Conservation (phyloP, 2,888 invertebrate species). For the Drosophila gaucha region DNA sequence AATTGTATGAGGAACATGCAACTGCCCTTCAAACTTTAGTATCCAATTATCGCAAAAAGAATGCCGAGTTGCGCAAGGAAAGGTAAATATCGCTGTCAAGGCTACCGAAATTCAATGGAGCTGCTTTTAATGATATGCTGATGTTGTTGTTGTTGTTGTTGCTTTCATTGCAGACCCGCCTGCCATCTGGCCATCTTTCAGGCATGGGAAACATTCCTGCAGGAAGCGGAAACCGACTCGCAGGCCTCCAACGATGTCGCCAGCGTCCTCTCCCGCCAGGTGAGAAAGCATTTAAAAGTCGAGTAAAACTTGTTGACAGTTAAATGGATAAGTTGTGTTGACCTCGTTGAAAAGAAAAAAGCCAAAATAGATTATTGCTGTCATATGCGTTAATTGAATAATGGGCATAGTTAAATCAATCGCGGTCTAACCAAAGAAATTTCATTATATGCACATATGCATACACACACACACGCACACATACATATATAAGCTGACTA, state of each 20-base stretch:
- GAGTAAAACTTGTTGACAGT: conserved; percentile 34
- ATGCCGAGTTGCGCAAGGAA: conserved; percentile 94
- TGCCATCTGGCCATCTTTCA: conserved; percentile 93
- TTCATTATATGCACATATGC: conserved; percentile 4
- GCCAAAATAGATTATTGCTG: conserved; percentile 35
- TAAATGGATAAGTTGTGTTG: conserved; percentile 55
- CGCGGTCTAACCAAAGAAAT: conserved; percentile 19
- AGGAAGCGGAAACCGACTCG: conserved; percentile 96
- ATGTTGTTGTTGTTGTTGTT: background rate
- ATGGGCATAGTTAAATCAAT: conserved; percentile 53
- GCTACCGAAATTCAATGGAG: background rate
- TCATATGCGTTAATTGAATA: conserved; percentile 46
- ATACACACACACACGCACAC: conserved; percentile 9
- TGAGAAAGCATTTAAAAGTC: conserved; percentile 62
- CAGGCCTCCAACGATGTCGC: conserved; percentile 94
- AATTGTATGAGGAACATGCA: conserved; percentile 95
- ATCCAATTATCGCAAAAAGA: conserved; percentile 93
- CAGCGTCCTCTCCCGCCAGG: conserved; percentile 90
- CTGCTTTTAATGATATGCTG: conserved; percentile 10
- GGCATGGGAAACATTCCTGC: conserved; percentile 95
- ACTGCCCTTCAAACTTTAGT: conserved; percentile 94
- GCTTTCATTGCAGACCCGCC: conserved; percentile 87
- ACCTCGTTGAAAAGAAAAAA: conserved; percentile 14
- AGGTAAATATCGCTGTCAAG: conserved; percentile 86
- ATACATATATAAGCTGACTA: conserved; percentile 24